Evolutionary conservation across 2,113 vertebrate genomes (phyloP), one percentile per base, ranked within the genome.

Genomic region (Ceyx cyanopectus): DNA sequence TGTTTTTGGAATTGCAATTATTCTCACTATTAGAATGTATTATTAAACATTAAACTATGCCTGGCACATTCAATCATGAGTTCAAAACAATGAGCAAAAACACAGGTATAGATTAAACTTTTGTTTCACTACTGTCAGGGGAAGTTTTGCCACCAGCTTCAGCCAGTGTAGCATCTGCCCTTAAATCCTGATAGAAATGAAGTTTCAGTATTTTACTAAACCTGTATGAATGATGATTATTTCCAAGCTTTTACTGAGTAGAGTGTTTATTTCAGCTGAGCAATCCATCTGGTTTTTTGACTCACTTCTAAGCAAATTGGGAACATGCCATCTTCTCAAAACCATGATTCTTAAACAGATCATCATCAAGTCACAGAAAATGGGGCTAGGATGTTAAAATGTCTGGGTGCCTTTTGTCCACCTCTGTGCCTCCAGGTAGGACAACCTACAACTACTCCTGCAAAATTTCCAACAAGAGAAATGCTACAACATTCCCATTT

Each of bases 21-120:
- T 63, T 93, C 37, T 72, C 60, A 41, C 41, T 73, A 22, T 45
- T 45, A 68, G n/a, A 65, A 61, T 84, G 93, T 67, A 82, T 63
- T 88, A 92, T 75, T 89, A 73, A 89, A 34, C n/a, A 85, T 9
- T 65, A 92, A 95, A 81, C 56, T 34, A 51, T 27, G 68, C 27
- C 40, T 86, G 60, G 40, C 40, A 83, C 65, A 70, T 60, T 81
- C 32, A 81, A 57, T 60, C 46, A 46, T 40, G 46, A 43, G 45
- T 43, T 92, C 58, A 88, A 62, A 95, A 76, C 1, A 2, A 75
- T 67, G 34, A 85, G 68, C 14, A 50, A 88, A 90, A 92, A 56
- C 19, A 62, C 56, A 23, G 46, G 29, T 51, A 67, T 63, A 79
- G 84, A 81, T 70, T 78, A 76, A 50, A 37, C 3, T 2, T 32